Percentiles rank a stretch among this genome's conserved stretches.
These are phyloP conservation scores for Athetis lepigone DNA, from an alignment of 2,888 invertebrate genomes.

Conservation along the genomic window DNA sequence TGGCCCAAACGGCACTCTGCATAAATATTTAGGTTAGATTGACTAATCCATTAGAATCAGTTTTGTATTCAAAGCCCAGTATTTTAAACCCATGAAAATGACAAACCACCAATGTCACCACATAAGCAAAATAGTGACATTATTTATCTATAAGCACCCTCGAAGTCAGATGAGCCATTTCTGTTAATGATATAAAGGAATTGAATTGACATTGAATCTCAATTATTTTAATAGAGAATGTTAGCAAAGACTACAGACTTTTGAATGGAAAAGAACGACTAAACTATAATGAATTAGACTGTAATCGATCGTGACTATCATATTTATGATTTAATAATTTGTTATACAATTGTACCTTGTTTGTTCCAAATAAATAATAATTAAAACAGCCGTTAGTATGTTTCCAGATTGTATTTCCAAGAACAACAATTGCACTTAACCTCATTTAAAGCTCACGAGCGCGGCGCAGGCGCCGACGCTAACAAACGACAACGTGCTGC, in stretches of 20 bases:
- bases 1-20: background rate
- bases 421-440: conserved; percentile 88
- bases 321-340: conserved; percentile 48
- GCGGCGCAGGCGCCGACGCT: conserved; percentile 60
- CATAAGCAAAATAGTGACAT: conserved; percentile 5
- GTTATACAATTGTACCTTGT: conserved; percentile 55
- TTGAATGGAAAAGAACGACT: conserved; percentile 10
- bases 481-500: conserved; percentile 74
- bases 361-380: conserved; percentile 62
- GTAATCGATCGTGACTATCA: conserved; percentile 43
- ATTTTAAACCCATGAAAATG: conserved; percentile 30
- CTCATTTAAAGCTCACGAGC: conserved; percentile 85
- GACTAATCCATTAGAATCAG: background rate
- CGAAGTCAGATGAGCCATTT: conserved; percentile 18
- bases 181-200: conserved; percentile 2
- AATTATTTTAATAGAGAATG: conserved; percentile 14
- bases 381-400: conserved; percentile 71
- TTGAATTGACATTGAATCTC: conserved; percentile 42
- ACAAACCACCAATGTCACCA: background rate
- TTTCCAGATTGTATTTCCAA: conserved; percentile 88
- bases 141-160: conserved; percentile 21
- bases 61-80: conserved; percentile 30
- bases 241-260: conserved; percentile 1
- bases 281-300: conserved; percentile 37
- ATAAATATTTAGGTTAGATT: conserved; percentile 7